phyloP scores from a whole-genome alignment of 2,797 vertebrate species.

The Tachyglossus aculeatus region DNA sequence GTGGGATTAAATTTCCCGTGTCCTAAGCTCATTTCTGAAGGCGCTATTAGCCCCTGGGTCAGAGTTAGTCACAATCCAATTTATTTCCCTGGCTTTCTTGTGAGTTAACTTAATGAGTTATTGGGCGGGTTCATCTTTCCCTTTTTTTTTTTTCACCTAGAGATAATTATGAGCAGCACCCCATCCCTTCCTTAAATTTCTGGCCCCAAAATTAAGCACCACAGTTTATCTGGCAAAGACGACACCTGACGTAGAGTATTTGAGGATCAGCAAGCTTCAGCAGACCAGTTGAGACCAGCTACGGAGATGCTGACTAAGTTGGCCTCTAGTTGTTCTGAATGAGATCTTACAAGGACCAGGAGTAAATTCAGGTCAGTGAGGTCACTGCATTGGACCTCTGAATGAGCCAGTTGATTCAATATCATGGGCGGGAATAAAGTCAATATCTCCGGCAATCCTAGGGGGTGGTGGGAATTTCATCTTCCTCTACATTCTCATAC shows the following conservation, averaged over 20 bases:
- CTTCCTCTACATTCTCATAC: too few species aligned
- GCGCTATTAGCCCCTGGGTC: background rate
- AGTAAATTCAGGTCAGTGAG: background rate
- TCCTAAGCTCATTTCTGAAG: background rate
- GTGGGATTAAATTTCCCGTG: background rate
- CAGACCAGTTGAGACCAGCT: background rate
- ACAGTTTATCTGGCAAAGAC: background rate
- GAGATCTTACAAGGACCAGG: background rate
- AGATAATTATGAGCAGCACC: background rate
- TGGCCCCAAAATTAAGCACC: background rate
- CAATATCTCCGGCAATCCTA: background rate
- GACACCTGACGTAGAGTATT: background rate
- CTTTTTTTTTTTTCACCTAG: background rate
- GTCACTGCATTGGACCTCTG: too few species aligned
- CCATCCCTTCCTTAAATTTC: background rate
- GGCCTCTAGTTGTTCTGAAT: background rate
- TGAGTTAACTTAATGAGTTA: background rate
- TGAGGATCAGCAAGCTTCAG: background rate
- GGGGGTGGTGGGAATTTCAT: background rate
- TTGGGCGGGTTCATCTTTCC: background rate
- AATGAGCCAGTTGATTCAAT: background rate
- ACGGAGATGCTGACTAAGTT: background rate
- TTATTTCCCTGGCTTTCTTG: background rate
- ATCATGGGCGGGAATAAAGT: background rate
- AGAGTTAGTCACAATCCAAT: background rate